Evolutionary conservation across 2,888 invertebrate genomes (phyloP).

Genomic region (Cistogaster globosa): DNA sequence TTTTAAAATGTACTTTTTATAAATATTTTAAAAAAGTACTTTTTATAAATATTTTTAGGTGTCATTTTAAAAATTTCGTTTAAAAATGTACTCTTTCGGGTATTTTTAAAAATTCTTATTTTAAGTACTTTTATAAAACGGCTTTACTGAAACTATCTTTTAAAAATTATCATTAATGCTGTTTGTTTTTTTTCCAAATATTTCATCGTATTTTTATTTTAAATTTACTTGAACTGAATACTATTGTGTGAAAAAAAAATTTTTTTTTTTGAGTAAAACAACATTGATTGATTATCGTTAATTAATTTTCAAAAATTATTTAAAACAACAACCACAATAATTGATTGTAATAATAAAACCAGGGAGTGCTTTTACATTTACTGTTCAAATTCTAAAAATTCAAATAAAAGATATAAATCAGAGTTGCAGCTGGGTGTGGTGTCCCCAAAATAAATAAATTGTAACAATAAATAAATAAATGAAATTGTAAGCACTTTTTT

Average conservation of each 20-base stretch:
- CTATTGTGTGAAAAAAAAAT: not conserved
- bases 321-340: slow-evolving; percentile 17
- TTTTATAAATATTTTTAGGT: too few relatives aligned
- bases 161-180: too few relatives aligned
- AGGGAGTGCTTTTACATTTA: slow-evolving; percentile 50
- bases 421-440: slow-evolving; percentile 44
- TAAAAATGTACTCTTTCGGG: too few relatives aligned
- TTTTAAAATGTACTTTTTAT: too few relatives aligned
- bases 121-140: too few relatives aligned
- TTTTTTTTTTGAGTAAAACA: not conserved
- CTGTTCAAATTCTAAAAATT: not conserved
- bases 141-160: too few relatives aligned
- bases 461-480: slow-evolving; percentile 5
- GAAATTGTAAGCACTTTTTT: slow-evolving; percentile 29
- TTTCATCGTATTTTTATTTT: too few relatives aligned
- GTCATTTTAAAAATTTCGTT: too few relatives aligned
- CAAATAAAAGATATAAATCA: slow-evolving; percentile 56
- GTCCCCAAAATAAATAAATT: slow-evolving; percentile 35
- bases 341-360: slow-evolving; percentile 24
- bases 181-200: too few relatives aligned
- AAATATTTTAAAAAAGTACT: too few relatives aligned
- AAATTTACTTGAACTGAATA: not conserved
- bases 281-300: slow-evolving; percentile 50
- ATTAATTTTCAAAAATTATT: slow-evolving; percentile 52
- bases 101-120: too few relatives aligned